These are phyloP conservation scores for Podotricha telesiphe DNA, from an alignment of 2,888 invertebrate species.

Conservation along the genomic window DNA sequence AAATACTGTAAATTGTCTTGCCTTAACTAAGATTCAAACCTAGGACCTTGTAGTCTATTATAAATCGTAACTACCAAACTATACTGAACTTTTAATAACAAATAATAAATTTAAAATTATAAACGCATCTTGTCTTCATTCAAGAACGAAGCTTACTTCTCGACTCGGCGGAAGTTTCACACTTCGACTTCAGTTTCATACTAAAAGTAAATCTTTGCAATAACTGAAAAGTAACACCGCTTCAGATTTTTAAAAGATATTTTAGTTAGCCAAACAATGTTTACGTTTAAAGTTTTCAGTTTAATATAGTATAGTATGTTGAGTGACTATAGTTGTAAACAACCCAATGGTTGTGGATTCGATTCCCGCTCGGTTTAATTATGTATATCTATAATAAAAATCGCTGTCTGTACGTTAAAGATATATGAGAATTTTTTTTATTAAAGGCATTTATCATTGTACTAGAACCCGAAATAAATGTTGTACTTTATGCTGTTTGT, in stretches of 20 bases:
- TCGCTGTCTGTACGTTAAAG: too few species aligned
- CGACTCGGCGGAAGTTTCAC: conserved; percentile 25
- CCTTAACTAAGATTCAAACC: too few species aligned
- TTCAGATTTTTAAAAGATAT: conserved; percentile 23
- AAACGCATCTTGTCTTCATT: conserved; percentile 18
- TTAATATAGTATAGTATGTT: too few species aligned
- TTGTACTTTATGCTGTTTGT: too few species aligned
- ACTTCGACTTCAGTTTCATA: conserved; percentile 34
- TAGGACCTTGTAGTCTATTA: too few species aligned
- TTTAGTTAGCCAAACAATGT: conserved; percentile 17
- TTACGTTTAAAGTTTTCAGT: conserved; percentile 9
- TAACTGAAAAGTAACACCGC: conserved; percentile 33
- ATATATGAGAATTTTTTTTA: too few species aligned
- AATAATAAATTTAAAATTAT: not conserved
- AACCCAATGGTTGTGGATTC: not conserved
- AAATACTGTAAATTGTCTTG: too few species aligned
- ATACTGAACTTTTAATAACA: not conserved
- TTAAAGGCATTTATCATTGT: too few species aligned
- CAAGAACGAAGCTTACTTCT: conserved; percentile 17
- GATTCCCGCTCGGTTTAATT: not conserved
- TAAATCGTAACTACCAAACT: not conserved
- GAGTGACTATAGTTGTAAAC: not conserved
- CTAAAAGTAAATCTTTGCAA: conserved; percentile 37
- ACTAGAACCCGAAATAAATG: too few species aligned
- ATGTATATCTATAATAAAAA: too few species aligned